Evolutionary conservation across 1,140 invertebrate genomes (phyloP), one percentile per base, ranked within the genome.

Genomic region (Drosophila takahashii): DNA sequence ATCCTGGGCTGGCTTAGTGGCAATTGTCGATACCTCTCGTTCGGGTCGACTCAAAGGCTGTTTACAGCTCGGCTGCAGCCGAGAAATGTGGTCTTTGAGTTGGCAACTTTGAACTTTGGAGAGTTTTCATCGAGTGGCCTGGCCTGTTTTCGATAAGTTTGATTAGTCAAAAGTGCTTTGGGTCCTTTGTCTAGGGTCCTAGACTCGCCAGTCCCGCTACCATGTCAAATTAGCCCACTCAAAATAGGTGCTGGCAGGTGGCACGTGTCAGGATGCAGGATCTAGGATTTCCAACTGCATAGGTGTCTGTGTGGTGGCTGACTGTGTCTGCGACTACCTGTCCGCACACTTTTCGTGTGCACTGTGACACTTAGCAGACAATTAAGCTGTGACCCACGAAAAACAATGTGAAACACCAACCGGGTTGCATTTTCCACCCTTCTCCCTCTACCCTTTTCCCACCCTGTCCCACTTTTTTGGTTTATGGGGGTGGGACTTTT

Each of bases 361-460:
- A 69, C 79, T 83, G 84, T 89, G 84, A 89, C 83, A 87, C 84
- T 87, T 89, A 87, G 86, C 83, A 83, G 84, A 87, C 83, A 87
- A 87, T 87, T 87, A 87, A 89, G 84, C 71, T 77, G 83, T 87
- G 83, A 89, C 83, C 76, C 70, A 54, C 29, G 36, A 10, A 60
- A 73, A 69, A 52, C 27, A 50, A 47, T 34, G 57, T 13, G 36
- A 48, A 61, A 56, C 60, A 53, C 45, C 45, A 58, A 15, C 11
- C 44, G 47, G 27, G 48, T 16, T 75, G 75, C 65, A 67, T 32
- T 64, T 62, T n/a, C 9, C 41, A 11, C 48, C 18, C 45, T 13
- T 26, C 11, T n/a, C 5, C 22, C 2, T 0, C 5, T 18, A 6
- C 9, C 3, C 26, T 16, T 22, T 29, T 4, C 42, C 16, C 3